Conservation (phyloP, 1,140 invertebrate species). For the Amphibalanus amphitrite region DNA sequence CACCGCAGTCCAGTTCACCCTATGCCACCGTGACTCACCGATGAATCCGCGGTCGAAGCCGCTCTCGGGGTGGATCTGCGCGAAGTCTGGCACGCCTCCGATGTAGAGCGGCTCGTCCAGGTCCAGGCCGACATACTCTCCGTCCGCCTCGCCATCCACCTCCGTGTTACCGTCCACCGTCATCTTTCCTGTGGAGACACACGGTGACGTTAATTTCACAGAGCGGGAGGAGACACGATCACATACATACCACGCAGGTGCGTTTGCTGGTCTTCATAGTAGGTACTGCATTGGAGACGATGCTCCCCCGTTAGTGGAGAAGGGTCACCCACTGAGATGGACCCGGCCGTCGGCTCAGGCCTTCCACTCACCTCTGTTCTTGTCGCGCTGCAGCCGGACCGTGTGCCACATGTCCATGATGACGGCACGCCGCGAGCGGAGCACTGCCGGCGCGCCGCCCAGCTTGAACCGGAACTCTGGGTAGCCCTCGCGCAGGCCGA, state of each 20-base stretch:
- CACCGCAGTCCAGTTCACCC: no score
- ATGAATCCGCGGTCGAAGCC: constrained; percentile 40
- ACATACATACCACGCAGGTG: no score
- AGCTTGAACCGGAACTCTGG: constrained; percentile 74
- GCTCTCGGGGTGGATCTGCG: constrained; percentile 32
- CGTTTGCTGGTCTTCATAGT: no score
- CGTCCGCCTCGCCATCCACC: constrained; percentile 43
- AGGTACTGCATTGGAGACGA: no score
- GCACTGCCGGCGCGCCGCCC: constrained; percentile 47
- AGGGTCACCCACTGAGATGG: not conserved
- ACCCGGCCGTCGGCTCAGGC: constrained; percentile 4
- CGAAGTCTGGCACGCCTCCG: constrained; percentile 58
- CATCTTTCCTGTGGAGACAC: constrained; percentile 42
- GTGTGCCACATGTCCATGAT: constrained; percentile 68
- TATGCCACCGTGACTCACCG: not conserved
- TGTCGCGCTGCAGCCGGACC: constrained; percentile 50
- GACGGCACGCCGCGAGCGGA: constrained; percentile 47
- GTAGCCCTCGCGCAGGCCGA: constrained; percentile 53
- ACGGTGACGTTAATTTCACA: no score
- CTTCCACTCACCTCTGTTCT: constrained; percentile 38
- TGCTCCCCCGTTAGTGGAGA: no score
- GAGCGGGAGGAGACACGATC: constrained; percentile 4
- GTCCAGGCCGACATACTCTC: constrained; percentile 53
- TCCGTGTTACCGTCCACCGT: constrained; percentile 51
- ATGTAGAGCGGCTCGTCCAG: constrained; percentile 60